A percentile compares a stretch with the other conserved stretches of the same genome.
phyloP scores from a whole-genome alignment of 2,113 vertebrate genomes.

The Ctenomys sociabilis region DNA sequence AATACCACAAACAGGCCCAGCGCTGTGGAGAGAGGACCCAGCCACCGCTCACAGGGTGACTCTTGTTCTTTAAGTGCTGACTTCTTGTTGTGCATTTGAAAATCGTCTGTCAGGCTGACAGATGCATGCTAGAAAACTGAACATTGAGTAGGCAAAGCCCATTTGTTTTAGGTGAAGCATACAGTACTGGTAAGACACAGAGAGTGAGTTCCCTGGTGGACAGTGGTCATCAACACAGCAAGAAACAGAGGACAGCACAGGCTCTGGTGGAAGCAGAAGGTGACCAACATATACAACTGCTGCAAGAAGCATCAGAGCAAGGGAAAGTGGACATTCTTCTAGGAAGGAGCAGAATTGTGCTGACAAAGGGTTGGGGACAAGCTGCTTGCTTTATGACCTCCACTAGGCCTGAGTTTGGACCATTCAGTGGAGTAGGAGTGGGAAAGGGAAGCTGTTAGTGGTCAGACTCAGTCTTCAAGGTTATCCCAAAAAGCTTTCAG shows the following conservation, averaged over 20 bases:
- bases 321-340: background rate
- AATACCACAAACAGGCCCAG: background rate
- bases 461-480: background rate
- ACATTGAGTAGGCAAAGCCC: background rate
- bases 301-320: background rate
- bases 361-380: background rate
- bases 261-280: background rate
- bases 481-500: background rate
- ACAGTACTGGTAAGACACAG: background rate
- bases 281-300: background rate
- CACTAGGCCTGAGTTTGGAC: background rate
- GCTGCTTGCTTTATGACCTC: background rate
- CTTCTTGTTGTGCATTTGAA: conserved; percentile 7
- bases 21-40: accelerated
- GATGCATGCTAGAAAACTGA: background rate
- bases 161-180: background rate
- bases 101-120: conserved; percentile 46
- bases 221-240: accelerated
- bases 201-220: accelerated
- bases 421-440: background rate
- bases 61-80: background rate
- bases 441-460: accelerated
- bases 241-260: background rate
- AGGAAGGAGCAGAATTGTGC: background rate
- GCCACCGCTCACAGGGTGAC: background rate